Evolutionary conservation across 2,888 invertebrate species (phyloP), one percentile per base, ranked within the genome.

Genomic region (Ceriagrion tenellum): DNA sequence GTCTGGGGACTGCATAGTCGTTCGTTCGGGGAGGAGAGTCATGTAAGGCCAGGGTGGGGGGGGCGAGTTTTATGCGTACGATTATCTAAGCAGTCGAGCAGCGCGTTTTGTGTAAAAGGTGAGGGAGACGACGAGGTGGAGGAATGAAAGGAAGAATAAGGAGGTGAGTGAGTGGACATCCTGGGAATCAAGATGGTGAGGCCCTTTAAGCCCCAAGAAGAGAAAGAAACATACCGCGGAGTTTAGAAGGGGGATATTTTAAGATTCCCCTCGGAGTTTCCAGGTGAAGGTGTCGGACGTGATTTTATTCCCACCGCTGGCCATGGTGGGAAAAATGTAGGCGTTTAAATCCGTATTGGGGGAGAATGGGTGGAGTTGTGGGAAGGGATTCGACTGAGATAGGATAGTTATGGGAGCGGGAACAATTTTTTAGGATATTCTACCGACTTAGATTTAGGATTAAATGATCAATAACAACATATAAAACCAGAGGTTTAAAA

Each of bases 231-330:
- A 18, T 26, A 81, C 81, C 35, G 81, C 81, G 35, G 16, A 13
- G 81, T 3, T 0, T n/a, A 10, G 35, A 16, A 35, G 18, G 81
- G 6, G 35, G 35, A 4, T 18, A 35, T 81, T 81, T 81, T 81
- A 35, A 81, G 81, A 81, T 81, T 81, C 13, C 81, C 16, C 35
- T 2, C 18, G 81, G 30, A 81, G 81, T 81, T 59, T 63, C 91
- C 59, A 89, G 89, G 55, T 89, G 35, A 69, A 63, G 81, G 81
- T 81, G 81, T 23, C 20, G 93, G 93, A 93, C 93, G 93, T 93
- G 93, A 93, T 93, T 93, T 69, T 74, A 93, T 93, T 93, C 74
- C 63, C 91, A 20, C 91, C 47, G 47, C 40, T 16, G 93, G 55
- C 18, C 35, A 47, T 69, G 69, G 93, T n/a, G 69, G n/a, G 69